Evolutionary conservation across 2,113 vertebrate genomes (phyloP).

Genomic region (Fregetta grallaria): DNA sequence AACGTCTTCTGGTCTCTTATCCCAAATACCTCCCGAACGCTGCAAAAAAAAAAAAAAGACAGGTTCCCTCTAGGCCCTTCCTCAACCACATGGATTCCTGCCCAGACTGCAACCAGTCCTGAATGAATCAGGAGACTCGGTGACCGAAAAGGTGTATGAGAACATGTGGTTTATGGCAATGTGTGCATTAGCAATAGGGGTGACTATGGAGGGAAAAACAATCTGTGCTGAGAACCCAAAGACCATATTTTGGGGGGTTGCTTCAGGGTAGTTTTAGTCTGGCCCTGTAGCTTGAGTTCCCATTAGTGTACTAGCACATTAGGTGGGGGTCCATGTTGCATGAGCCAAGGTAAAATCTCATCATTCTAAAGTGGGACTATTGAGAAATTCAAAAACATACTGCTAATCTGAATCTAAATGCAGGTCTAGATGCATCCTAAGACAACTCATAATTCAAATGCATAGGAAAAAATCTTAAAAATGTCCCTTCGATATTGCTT

Average conservation of each 20-base stretch:
- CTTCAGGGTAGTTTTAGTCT: neutral
- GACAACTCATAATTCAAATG: neutral
- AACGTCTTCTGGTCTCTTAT: neutral
- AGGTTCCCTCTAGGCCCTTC: neutral
- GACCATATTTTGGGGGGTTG: accelerated
- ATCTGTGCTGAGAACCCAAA: neutral
- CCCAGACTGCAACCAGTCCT: neutral
- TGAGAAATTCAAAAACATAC: neutral
- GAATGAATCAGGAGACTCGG: neutral
- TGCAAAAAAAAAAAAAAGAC: neutral
- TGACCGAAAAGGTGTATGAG: neutral
- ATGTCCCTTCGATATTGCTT: neutral
- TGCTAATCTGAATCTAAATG: neutral
- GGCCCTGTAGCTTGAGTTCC: neutral
- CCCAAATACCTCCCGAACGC: neutral
- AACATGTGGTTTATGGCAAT: neutral
- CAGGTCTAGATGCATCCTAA: neutral
- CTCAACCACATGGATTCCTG: neutral
- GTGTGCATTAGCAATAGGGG: neutral
- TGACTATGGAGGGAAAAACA: neutral
- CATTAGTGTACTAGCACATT: neutral
- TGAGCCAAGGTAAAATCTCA: neutral
- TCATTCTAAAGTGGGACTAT: neutral
- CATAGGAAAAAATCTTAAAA: neutral
- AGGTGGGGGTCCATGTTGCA: neutral